These are phyloP conservation scores for Prionchulus punctatus DNA, from an alignment of 2,888 invertebrate genomes.

Conservation along the genomic window DNA sequence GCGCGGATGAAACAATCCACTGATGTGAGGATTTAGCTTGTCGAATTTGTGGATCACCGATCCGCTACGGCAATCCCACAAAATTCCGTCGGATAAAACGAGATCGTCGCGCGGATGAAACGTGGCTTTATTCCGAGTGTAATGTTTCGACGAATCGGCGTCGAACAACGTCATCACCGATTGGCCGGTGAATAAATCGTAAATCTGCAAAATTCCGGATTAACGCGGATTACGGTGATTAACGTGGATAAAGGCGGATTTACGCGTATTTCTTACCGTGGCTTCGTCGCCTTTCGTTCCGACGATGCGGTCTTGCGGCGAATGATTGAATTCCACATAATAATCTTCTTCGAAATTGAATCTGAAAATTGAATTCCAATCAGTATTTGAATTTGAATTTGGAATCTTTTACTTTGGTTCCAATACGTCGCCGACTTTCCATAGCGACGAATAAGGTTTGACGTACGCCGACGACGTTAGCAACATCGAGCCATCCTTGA, in stretches of 20 bases:
- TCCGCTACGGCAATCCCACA: constrained; percentile 72
- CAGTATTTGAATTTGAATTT: too few relatives aligned
- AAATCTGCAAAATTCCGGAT: constrained; percentile 54
- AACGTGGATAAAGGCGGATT: too few relatives aligned
- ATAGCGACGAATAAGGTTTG: constrained; percentile 60
- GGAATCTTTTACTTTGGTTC: constrained; percentile 47
- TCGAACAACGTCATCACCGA: constrained; percentile 52
- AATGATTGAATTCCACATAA: constrained; percentile 75
- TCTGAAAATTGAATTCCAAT: too few relatives aligned
- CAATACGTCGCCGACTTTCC: constrained; percentile 44
- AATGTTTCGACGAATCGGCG: constrained; percentile 72
- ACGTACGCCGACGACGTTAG: constrained; percentile 74
- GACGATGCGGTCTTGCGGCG: constrained; percentile 61
- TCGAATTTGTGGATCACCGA: constrained; percentile 90
- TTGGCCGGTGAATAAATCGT: constrained; percentile 66
- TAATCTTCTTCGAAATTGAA: constrained; percentile 63
- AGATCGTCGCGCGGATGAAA: constrained; percentile 84
- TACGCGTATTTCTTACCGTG: constrained; percentile 42
- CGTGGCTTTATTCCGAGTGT: constrained; percentile 78
- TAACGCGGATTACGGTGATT: too few relatives aligned
- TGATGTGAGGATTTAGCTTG: constrained; percentile 81
- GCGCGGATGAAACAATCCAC: constrained; percentile 89
- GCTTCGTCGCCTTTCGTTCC: constrained; percentile 71
- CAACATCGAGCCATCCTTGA: constrained; percentile 55
- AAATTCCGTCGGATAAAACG: constrained; percentile 81